These are phyloP conservation scores for Hyposoter didymator DNA, from an alignment of 2,888 invertebrate genomes.

Conservation along the genomic window DNA sequence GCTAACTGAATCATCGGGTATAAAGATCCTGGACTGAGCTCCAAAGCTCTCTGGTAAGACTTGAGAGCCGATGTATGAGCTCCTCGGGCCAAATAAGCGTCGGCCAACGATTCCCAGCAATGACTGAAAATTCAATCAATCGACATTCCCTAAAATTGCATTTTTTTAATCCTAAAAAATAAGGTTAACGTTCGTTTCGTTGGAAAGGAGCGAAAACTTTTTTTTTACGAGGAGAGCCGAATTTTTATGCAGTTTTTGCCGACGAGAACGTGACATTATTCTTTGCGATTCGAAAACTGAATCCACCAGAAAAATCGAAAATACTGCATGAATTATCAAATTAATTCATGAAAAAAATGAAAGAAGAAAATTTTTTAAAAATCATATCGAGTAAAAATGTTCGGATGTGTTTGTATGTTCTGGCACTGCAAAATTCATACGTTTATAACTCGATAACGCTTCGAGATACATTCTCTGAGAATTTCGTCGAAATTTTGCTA, in stretches of 20 bases:
- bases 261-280: background rate
- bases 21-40: conserved; percentile 87
- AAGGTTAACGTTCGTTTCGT: too few species aligned
- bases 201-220: too few species aligned
- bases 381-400: too few species aligned
- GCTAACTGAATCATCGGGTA: conserved; percentile 92
- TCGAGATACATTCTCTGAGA: too few species aligned
- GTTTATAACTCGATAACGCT: too few species aligned
- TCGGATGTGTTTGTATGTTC: too few species aligned
- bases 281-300: background rate
- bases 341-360: background rate
- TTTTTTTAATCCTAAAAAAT: background rate
- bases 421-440: too few species aligned
- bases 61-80: conserved; percentile 95
- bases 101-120: conserved; percentile 95
- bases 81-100: conserved; percentile 95
- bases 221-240: too few species aligned
- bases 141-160: background rate
- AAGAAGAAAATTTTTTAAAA: too few species aligned
- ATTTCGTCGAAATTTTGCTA: too few species aligned
- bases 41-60: conserved; percentile 92
- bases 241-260: too few species aligned
- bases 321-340: background rate
- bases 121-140: conserved; percentile 81
- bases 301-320: too few species aligned